These are phyloP conservation scores for Eubucco bourcierii DNA, from an alignment of 2,113 vertebrate species.

Conservation along the genomic window DNA sequence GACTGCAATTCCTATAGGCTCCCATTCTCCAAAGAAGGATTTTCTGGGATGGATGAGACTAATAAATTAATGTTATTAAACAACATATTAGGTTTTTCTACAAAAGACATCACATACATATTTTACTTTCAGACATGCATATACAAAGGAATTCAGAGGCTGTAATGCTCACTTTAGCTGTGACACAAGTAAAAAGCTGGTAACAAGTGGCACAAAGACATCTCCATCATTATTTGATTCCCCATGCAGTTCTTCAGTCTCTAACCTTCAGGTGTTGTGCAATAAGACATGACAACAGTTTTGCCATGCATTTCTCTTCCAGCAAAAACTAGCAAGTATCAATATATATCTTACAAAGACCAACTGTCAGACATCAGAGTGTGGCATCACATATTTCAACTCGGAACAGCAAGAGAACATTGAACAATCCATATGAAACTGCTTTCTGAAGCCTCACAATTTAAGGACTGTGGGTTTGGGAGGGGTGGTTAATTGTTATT, in stretches of 20 bases:
- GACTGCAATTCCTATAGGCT: not conserved
- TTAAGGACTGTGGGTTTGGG: no score
- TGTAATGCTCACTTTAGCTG: not conserved
- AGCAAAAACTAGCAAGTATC: not conserved
- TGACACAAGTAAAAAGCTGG: not conserved
- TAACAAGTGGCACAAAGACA: not conserved
- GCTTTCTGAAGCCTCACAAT: not conserved
- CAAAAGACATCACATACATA: not conserved
- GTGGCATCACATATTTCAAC: not conserved
- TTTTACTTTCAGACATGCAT: not conserved
- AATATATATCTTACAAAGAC: not conserved
- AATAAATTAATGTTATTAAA: constrained; percentile 34
- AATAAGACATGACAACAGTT: not conserved
- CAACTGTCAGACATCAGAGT: not conserved
- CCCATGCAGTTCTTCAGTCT: not conserved
- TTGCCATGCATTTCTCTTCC: not conserved
- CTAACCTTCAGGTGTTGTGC: not conserved
- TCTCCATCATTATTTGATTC: not conserved
- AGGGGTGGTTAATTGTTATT: no score
- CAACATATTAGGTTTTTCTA: constrained; percentile 18
- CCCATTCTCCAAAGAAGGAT: constrained; percentile 26
- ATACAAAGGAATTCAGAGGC: not conserved
- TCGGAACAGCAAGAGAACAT: not conserved
- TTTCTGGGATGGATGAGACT: constrained; percentile 26
- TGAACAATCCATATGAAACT: rapidly evolving